Evolutionary conservation across 2,888 invertebrate species (phyloP), one percentile per base, ranked within the genome.

Genomic region (Cremastobaeus sp.): DNA sequence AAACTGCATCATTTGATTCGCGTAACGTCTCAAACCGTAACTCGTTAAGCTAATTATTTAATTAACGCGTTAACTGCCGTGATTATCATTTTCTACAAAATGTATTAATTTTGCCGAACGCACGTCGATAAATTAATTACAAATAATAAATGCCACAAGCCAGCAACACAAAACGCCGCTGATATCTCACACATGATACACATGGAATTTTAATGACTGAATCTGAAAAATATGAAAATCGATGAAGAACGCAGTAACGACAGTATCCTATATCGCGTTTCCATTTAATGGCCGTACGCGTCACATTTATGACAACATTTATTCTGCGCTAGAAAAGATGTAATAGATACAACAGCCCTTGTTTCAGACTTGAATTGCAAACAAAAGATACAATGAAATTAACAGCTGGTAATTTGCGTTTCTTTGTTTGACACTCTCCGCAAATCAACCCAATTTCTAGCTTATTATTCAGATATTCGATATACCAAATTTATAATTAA

Each of bases 61-160:
- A 43, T 57, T 43, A 57, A 57, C 43, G 43, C 32, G n/a, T n/a
- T 34, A 21, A 57, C 34, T 34, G 45, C 43, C 45, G 34, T 32
- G 34, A 57, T 57, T 57, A 43, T 57, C 57, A 45, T 34, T 57
- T 57, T 34, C 35, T 20, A 15, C 21, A 17, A 55, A 41, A 41
- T 32, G 32, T 41, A 55, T 55, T 41, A 55, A 55, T 55, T 32
- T 55, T 55, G 39, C 30, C 55, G 41, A 55, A 57, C 57, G 17
- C 45, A 43, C 9, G 34, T 57, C 57, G 43, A 57, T 57, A 57
- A 43, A 57, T 57, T 43, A 57, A 57, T 57, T 57, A 43, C 43
- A 34, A 15, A 9, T 34, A 57, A 21, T 34, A 34, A 9, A 25
- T 52, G 41, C 25, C 43, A 20, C 20, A 25, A 14, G 25, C 14